Evolutionary conservation across 1,140 invertebrate species (phyloP).

Genomic region (Daktulosphaira vitifoliae): DNA sequence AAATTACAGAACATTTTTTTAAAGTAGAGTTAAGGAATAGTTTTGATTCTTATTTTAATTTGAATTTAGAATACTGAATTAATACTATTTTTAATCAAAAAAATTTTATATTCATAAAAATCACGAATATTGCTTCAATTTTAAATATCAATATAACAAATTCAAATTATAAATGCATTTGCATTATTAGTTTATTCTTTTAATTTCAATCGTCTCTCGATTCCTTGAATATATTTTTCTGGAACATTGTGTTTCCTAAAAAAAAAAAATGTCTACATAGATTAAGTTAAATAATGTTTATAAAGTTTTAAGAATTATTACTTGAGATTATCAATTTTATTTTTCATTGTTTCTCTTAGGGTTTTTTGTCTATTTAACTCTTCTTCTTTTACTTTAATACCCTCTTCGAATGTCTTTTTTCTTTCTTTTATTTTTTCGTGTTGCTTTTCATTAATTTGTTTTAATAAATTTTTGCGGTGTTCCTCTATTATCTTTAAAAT

Average conservation of each 20-base stretch:
- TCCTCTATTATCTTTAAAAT: conserved; percentile 37
- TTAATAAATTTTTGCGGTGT: conserved; percentile 43
- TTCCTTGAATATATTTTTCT: conserved; percentile 37
- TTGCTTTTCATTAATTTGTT: conserved; percentile 61
- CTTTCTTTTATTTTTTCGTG: conserved; percentile 50
- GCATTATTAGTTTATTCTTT: conserved; percentile 10
- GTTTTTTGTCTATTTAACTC: conserved; percentile 49
- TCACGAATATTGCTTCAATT: too few relatives aligned
- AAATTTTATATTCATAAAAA: too few relatives aligned
- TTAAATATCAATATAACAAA: too few relatives aligned
- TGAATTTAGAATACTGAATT: too few relatives aligned
- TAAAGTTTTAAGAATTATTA: not conserved
- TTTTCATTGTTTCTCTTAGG: conserved; percentile 50
- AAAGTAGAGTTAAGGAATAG: too few relatives aligned
- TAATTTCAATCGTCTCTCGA: conserved; percentile 36
- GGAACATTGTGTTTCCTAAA: conserved; percentile 38
- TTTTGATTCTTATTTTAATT: too few relatives aligned
- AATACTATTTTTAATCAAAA: too few relatives aligned
- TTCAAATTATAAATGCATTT: too few relatives aligned
- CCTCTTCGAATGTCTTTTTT: conserved; percentile 55
- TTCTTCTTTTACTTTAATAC: conserved; percentile 51
- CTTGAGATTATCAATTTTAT: conserved; percentile 52
- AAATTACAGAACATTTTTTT: too few relatives aligned
- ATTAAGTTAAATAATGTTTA: not conserved
- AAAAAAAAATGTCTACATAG: conserved; percentile 9